Evolutionary conservation across 2,888 invertebrate genomes (phyloP).

Genomic region (Kuschelorhynchus macadamiae): DNA sequence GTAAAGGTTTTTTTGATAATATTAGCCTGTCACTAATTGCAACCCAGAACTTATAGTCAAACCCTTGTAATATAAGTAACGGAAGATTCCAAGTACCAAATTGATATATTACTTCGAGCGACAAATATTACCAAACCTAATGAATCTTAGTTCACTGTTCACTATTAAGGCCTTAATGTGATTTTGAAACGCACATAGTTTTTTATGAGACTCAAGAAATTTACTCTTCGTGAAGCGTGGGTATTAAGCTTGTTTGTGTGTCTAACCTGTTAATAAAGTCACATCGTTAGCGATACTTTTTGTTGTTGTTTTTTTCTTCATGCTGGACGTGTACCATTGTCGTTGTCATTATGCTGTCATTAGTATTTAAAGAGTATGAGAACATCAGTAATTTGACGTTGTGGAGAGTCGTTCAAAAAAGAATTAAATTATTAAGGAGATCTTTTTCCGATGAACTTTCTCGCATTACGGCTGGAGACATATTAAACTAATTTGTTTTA

Average conservation of each 20-base stretch:
- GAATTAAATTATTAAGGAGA: neutral
- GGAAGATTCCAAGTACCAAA: too few relatives aligned
- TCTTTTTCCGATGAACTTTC: too few relatives aligned
- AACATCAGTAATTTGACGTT: slow-evolving; percentile 7
- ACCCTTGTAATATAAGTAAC: too few relatives aligned
- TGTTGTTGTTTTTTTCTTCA: slow-evolving; percentile 16
- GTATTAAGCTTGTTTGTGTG: slow-evolving; percentile 22
- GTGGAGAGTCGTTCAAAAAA: neutral
- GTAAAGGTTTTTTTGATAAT: too few relatives aligned
- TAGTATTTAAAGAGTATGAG: slow-evolving; percentile 18
- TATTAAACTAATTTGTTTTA: too few relatives aligned
- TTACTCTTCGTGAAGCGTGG: slow-evolving; percentile 13
- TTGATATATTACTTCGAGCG: too few relatives aligned
- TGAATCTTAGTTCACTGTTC: neutral
- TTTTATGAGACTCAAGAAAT: too few relatives aligned
- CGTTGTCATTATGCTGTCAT: slow-evolving; percentile 27
- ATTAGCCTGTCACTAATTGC: too few relatives aligned
- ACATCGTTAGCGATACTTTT: slow-evolving; percentile 27
- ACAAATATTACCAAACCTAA: neutral
- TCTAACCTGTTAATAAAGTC: slow-evolving; percentile 30
- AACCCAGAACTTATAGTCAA: too few relatives aligned
- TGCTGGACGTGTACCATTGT: slow-evolving; percentile 15
- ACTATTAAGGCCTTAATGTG: slow-evolving; percentile 7
- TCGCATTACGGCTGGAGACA: too few relatives aligned
- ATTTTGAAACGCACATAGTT: slow-evolving; percentile 6